These are phyloP conservation scores for Cryptomyrus ogoouensis DNA, from an alignment of 2,113 vertebrate genomes.

Conservation along the genomic window DNA sequence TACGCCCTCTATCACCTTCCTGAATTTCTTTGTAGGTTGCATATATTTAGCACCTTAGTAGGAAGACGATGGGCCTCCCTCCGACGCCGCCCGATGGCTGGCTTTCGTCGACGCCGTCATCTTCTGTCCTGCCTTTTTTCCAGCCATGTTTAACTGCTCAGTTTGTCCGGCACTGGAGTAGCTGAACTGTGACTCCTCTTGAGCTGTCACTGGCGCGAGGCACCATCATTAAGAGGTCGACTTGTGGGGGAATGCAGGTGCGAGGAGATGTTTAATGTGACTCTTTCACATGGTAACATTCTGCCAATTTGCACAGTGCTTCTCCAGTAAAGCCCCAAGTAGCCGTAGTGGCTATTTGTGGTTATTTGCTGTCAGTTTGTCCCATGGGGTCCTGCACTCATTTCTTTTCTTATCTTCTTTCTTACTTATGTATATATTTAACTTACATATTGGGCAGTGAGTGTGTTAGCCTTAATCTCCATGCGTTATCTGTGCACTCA, in stretches of 20 bases:
- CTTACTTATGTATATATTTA: not conserved
- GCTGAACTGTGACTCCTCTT: not conserved
- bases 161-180: not conserved
- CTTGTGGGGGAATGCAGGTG: not conserved
- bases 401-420: not conserved
- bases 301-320: conserved; percentile 10
- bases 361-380: not conserved
- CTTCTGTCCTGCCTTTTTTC: not conserved
- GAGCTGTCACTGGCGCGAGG: conserved; percentile 2
- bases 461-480: not conserved
- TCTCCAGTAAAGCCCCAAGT: not conserved
- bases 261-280: not conserved
- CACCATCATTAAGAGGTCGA: not conserved
- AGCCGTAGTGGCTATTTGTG: too few species aligned
- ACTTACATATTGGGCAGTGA: not conserved
- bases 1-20: not conserved
- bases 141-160: conserved; percentile 10
- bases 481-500: not conserved
- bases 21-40: not conserved
- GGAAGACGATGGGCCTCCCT: conserved; percentile 22
- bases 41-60: not conserved
- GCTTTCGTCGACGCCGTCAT: not conserved
- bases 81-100: not conserved
- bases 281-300: not conserved
- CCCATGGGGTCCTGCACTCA: not conserved